phyloP scores from a whole-genome alignment of 2,113 vertebrate species.

The Ranitomeya variabilis region DNA sequence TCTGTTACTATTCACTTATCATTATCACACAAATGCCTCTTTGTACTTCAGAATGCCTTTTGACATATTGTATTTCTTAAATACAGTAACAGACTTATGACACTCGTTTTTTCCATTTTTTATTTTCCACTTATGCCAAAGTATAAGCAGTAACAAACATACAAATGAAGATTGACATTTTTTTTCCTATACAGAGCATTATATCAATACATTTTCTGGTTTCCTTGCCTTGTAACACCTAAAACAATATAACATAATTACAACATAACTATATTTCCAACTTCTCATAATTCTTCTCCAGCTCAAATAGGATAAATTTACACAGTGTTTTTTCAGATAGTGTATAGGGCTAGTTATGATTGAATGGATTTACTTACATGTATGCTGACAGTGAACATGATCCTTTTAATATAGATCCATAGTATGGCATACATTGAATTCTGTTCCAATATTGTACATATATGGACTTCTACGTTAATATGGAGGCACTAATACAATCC shows the following conservation, averaged over 20 bases:
- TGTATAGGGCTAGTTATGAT: background rate
- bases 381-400: no score
- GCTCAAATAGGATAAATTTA: background rate
- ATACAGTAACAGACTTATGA: background rate
- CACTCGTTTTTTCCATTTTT: background rate
- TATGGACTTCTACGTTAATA: background rate
- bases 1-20: conserved; percentile 1
- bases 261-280: no score
- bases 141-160: background rate
- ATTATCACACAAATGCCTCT: background rate
- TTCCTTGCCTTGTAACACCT: no score
- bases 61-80: conserved; percentile 21
- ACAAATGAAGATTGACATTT: background rate
- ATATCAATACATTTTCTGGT: background rate
- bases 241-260: no score
- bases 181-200: background rate
- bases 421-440: background rate
- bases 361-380: background rate
- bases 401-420: no score
- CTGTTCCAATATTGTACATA: background rate
- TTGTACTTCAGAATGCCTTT: background rate
- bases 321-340: background rate
- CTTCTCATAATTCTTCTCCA: background rate
- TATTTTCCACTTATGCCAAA: background rate
- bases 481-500: background rate